Percentiles rank a stretch among this genome's conserved stretches.
phyloP scores from a whole-genome alignment of 2,797 vertebrate genomes.

The Hafferia zeledoni region DNA sequence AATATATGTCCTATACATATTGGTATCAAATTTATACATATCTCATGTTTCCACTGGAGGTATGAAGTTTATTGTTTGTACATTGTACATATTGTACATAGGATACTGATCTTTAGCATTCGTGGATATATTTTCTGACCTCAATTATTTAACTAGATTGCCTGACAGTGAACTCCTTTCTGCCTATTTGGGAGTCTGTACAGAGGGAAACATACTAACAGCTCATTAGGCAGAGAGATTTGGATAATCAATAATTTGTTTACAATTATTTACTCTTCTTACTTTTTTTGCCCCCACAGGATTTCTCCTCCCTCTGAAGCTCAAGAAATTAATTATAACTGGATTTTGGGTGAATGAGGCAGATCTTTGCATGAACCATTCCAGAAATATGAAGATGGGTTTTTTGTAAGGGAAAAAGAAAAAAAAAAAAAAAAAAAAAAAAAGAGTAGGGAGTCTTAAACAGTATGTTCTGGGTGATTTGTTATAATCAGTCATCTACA shows the following conservation, averaged over 20 bases:
- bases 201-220: background rate
- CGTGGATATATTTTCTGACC: background rate
- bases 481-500: background rate
- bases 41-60: background rate
- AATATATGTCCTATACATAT: background rate
- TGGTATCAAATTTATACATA: background rate
- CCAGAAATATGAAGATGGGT: background rate
- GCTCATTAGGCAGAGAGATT: background rate
- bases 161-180: background rate
- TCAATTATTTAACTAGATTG: background rate
- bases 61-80: background rate
- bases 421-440: background rate
- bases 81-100: background rate
- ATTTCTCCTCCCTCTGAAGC: background rate
- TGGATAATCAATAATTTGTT: background rate
- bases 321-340: background rate
- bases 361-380: background rate
- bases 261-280: background rate
- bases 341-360: background rate
- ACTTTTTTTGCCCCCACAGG: background rate
- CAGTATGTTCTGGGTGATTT: background rate
- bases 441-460: background rate
- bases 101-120: background rate
- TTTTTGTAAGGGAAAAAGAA: background rate
- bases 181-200: background rate